These are phyloP conservation scores for Cyclophora punctaria DNA, from an alignment of 2,888 invertebrate genomes.

Conservation along the genomic window DNA sequence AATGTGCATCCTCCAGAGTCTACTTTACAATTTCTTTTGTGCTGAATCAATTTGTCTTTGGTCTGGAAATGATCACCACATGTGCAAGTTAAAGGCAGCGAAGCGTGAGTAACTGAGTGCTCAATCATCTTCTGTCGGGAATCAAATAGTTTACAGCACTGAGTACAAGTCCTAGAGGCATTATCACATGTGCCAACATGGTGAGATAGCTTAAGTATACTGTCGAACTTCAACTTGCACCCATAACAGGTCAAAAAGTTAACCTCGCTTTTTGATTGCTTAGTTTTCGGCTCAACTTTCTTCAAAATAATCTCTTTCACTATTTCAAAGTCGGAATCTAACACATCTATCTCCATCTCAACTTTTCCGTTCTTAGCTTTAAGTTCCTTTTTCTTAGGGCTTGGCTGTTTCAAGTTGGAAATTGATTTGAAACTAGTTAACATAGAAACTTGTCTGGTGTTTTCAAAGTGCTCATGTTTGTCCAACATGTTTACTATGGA, in stretches of 20 bases:
- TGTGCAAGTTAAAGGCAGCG: constrained; percentile 34
- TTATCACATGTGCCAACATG: constrained; percentile 57
- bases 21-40: constrained; percentile 45
- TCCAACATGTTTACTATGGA: constrained; percentile 62
- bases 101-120: constrained; percentile 42
- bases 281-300: constrained; percentile 39
- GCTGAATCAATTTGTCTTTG: constrained; percentile 42
- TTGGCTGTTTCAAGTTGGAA: constrained; percentile 32
- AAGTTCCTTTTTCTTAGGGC: constrained; percentile 50
- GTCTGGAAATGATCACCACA: constrained; percentile 47
- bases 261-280: constrained; percentile 25
- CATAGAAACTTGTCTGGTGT: constrained; percentile 22
- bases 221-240: constrained; percentile 49
- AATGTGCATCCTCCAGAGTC: constrained; percentile 45
- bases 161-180: constrained; percentile 49
- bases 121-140: constrained; percentile 56
- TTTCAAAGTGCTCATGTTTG: constrained; percentile 43
- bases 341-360: constrained; percentile 56
- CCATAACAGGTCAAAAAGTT: constrained; percentile 47
- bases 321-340: constrained; percentile 57
- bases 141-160: constrained; percentile 53
- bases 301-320: constrained; percentile 53
- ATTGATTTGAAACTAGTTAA: constrained; percentile 26
- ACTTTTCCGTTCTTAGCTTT: constrained; percentile 32
- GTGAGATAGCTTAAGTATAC: constrained; percentile 45